phyloP scores from a whole-genome alignment of 1,140 invertebrate species.

The Zaprionus vittiger region DNA sequence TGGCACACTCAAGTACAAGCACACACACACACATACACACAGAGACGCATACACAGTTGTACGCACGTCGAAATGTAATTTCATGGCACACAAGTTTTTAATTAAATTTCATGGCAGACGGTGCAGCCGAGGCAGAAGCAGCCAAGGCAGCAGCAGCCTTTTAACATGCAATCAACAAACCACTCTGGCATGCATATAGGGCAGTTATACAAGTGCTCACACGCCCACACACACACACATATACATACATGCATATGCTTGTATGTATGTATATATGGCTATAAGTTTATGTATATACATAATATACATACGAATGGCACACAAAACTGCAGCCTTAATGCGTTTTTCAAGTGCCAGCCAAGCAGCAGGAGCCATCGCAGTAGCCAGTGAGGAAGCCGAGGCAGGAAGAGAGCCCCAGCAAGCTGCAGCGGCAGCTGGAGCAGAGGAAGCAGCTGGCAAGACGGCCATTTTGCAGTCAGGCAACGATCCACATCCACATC shows the following conservation, averaged over 20 bases:
- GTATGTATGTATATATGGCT: conserved; percentile 14
- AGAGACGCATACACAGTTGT: conserved; percentile 27
- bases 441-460: conserved; percentile 36
- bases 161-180: conserved; percentile 82
- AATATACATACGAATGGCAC: conserved; percentile 65
- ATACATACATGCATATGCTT: conserved; percentile 17
- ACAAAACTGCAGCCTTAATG: conserved; percentile 79
- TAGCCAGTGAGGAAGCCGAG: conserved; percentile 17
- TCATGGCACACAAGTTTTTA: conserved; percentile 83
- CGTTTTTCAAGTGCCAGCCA: conserved; percentile 77
- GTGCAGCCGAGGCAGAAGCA: conserved; percentile 51
- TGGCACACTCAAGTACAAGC: conserved; percentile 24
- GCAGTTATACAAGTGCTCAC: conserved; percentile 64
- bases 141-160: conserved; percentile 48
- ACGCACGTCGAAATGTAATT: conserved; percentile 81
- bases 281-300: conserved; percentile 46
- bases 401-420: conserved; percentile 23
- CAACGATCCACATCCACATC: conserved; percentile 57
- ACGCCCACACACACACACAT: conserved; percentile 45
- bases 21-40: conserved; percentile 18
- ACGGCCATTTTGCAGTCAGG: conserved; percentile 50
- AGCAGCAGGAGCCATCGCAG: conserved; percentile 41
- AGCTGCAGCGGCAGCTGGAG: not conserved
- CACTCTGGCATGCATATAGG: conserved; percentile 79
- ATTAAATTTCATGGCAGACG: conserved; percentile 81